Conservation (phyloP, 1,140 invertebrate genomes). For the Hermetia illucens region DNA sequence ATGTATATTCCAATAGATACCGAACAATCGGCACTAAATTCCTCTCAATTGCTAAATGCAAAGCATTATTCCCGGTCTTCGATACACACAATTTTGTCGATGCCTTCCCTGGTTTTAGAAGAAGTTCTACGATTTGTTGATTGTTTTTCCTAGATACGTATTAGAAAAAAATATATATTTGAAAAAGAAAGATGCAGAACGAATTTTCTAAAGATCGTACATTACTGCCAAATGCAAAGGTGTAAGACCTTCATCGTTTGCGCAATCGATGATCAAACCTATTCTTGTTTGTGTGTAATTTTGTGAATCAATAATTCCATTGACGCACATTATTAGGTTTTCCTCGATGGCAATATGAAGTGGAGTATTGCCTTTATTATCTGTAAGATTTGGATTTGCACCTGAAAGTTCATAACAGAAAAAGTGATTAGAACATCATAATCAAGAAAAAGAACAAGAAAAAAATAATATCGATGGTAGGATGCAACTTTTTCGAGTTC, state of each 20-base stretch:
- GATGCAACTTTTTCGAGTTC: too few species aligned
- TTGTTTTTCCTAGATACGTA: constrained; percentile 30
- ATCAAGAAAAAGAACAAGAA: too few species aligned
- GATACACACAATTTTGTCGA: constrained; percentile 34
- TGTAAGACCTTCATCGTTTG: constrained; percentile 34
- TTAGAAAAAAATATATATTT: too few species aligned
- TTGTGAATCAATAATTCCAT: constrained; percentile 8
- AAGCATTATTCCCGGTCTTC: constrained; percentile 38
- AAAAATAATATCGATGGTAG: too few species aligned
- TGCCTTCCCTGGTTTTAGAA: constrained; percentile 31
- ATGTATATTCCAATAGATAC: constrained; percentile 31
- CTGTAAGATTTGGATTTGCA: constrained; percentile 34
- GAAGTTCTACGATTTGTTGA: constrained; percentile 29
- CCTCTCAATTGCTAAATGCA: constrained; percentile 40
- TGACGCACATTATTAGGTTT: constrained; percentile 19
- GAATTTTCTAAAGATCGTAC: not conserved
- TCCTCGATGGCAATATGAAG: constrained; percentile 36
- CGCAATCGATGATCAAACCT: constrained; percentile 18
- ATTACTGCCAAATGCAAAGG: constrained; percentile 35
- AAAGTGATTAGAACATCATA: too few species aligned
- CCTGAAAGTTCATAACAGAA: too few species aligned
- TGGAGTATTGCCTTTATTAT: constrained; percentile 33
- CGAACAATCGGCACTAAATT: constrained; percentile 29
- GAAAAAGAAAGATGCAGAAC: too few species aligned
- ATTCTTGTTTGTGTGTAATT: constrained; percentile 5